Evolutionary conservation across 2,113 vertebrate genomes (phyloP), one percentile per base, ranked within the genome.

Genomic region (Syngnathus floridae): DNA sequence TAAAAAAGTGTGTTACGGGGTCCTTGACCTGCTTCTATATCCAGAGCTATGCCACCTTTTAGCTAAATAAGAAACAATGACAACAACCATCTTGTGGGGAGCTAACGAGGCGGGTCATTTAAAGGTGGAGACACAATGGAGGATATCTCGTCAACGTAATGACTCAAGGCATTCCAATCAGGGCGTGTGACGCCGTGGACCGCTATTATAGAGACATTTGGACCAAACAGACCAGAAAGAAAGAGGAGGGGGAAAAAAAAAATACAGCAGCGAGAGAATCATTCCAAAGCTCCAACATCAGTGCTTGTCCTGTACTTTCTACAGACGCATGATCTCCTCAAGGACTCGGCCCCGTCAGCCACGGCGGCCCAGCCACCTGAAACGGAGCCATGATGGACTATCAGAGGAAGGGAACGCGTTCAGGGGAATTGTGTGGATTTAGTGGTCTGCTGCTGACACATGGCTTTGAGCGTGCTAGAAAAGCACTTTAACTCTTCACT

Each of bases 401-500:
- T 89, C 83, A 82, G 79, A 79, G 82, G 82, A 89, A 83, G 76
- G 82, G 82, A 86, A 86, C 86, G 79, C 71, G 79, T 86, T 87
- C 79, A 40, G 65, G 86, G 86, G 86, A 84, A 86, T 84, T 84
- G 84, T 87, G 82, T 87, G 86, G 84, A 89, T 89, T 89, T 89
- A 89, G 87, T 84, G 87, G 75, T 89, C 77, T 84, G 78, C 78
- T 86, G 84, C 87, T 87, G 87, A 88, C 87, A 88, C 87, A 84
- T 88, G 87, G 82, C 86, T 88, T 86, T 88, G 79, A 87, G 82
- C 78, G 60, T 83, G 78, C 78, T 83, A 86, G 84, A 85, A 88
- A 89, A 89, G 86, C 88, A 89, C 86, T 88, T 87, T 88, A 87
- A 82, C 86, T 89, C 86, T 79, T 79, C 81, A 88, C 71, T 86